Evolutionary conservation across 2,797 vertebrate species (phyloP), one percentile per base, ranked within the genome.

Genomic region (Poecile montanus): DNA sequence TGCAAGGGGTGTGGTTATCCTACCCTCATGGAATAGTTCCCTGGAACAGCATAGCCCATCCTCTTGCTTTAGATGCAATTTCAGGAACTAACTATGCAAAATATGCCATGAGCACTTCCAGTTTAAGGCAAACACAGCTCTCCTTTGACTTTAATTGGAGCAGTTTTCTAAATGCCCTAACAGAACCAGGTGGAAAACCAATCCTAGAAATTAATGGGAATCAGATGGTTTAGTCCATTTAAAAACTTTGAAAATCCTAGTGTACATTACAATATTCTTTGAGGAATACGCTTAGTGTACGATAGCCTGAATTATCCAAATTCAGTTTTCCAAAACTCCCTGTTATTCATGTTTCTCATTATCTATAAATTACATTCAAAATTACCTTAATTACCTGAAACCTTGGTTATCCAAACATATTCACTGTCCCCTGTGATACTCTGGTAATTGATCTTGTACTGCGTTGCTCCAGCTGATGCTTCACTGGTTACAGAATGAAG

Each of bases 371-470:
- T 93, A 90, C 25, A 8, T 61, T 79, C 73, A 95, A 67, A 96
- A 93, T 95, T 95, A 72, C 83, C 71, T 80, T 94, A 88, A 95
- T 96, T 95, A 96, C 72, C 86, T 74, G 77, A 94, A 95, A 94
- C 61, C 80, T 85, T 89, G 74, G 54, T 93, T 94, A 94, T 89
- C 89, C 80, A 91, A 91, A 88, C 10, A 5, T 85, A 18, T 79
- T 94, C 16, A 1, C 11, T 81, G 25, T 96, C 91, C 85, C 91
- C 61, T 63, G 83, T 94, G 95, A 54, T 74, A 27, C 42, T 56
- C 53, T 61, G 83, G 44, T 96, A 90, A 96, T 96, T 95, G 95
- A 57, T 94, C 94, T 94, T 85, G 61, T 65, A 74, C 83, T 61
- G 65, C 51, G 22, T 66, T 85, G n/a, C 57, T 94, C 57, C 61